phyloP scores from a whole-genome alignment of 2,113 vertebrate species.

The Cynocephalus volans region DNA sequence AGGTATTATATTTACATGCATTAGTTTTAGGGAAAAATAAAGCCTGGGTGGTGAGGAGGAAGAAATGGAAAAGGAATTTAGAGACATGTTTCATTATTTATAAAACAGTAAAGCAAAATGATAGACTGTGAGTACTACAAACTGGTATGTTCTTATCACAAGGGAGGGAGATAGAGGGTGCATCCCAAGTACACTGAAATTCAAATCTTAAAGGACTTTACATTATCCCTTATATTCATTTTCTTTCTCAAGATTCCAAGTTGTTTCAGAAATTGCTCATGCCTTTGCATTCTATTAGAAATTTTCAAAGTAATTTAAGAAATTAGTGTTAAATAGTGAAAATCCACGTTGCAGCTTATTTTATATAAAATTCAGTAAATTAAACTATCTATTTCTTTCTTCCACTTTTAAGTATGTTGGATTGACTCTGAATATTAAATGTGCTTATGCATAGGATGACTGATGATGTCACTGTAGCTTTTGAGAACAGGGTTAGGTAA shows the following conservation, averaged over 20 bases:
- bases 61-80: neutral
- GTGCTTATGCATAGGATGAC: slow-evolving; percentile 67
- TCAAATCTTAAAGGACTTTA: neutral
- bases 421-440: slow-evolving; percentile 16
- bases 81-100: neutral
- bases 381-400: neutral
- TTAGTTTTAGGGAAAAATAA: neutral
- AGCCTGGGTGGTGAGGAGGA: neutral
- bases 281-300: neutral
- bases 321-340: neutral
- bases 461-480: slow-evolving; percentile 75
- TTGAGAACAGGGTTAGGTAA: slow-evolving; percentile 58
- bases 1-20: neutral
- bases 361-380: neutral
- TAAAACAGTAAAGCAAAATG: neutral
- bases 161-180: neutral
- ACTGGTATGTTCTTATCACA: neutral
- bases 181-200: neutral
- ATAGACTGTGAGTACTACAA: neutral
- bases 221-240: neutral
- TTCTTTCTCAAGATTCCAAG: neutral
- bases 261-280: neutral
- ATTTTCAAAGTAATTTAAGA: neutral
- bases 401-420: neutral
- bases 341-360: neutral